phyloP scores from a whole-genome alignment of 2,113 vertebrate genomes.

The Tragelaphus imberbis region DNA sequence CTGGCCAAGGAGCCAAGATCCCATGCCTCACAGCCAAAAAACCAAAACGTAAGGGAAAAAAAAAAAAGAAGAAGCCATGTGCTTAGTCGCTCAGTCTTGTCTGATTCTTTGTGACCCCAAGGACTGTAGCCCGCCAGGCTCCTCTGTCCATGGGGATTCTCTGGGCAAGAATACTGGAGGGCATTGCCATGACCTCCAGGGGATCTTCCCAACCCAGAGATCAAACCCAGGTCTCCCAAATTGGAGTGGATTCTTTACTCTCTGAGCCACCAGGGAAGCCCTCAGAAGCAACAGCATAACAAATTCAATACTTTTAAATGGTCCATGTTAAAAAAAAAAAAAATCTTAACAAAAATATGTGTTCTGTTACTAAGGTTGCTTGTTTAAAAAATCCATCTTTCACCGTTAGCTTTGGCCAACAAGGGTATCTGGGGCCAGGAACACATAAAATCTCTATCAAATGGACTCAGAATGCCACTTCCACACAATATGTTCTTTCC shows the following conservation, averaged over 20 bases:
- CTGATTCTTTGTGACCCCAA: too few relatives aligned
- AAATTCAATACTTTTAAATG: background rate
- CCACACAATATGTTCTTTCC: background rate
- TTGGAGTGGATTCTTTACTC: background rate
- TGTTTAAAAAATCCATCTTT: constrained; percentile 26
- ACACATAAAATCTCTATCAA: background rate
- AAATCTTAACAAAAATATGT: background rate
- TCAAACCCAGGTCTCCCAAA: too few relatives aligned
- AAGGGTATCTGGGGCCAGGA: background rate
- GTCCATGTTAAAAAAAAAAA: background rate
- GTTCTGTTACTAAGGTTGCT: background rate
- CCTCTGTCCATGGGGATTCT: too few relatives aligned
- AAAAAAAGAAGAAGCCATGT: background rate
- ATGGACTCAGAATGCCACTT: background rate
- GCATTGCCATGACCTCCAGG: too few relatives aligned
- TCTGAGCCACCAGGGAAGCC: background rate
- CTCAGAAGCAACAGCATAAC: background rate
- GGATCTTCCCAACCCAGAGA: too few relatives aligned
- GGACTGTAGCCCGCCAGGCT: too few relatives aligned
- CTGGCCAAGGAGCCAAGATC: background rate
- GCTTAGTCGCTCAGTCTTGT: too few relatives aligned
- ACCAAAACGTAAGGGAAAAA: background rate
- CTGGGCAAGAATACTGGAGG: too few relatives aligned
- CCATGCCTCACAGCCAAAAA: background rate
- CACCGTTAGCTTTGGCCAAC: background rate